Evolutionary conservation across 2,888 invertebrate genomes (phyloP).

Genomic region (Hirtodrosophila histrioides): DNA sequence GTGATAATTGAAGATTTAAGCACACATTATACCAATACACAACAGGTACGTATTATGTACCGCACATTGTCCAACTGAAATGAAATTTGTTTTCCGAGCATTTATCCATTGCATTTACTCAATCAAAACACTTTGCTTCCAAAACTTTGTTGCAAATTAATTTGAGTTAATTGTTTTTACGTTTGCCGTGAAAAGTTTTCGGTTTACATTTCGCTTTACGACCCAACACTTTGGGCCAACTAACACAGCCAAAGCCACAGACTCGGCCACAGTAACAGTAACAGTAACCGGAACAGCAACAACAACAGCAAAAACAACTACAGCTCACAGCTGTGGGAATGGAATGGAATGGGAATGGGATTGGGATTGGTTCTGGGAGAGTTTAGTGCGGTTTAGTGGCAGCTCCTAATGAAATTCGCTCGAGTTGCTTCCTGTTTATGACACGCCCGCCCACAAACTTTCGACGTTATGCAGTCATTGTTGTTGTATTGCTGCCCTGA

Average conservation of each 20-base stretch:
- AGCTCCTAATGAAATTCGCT: constrained; percentile 71
- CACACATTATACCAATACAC: no score
- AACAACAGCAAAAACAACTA: constrained; percentile 18
- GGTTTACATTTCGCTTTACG: constrained; percentile 65
- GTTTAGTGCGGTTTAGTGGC: constrained; percentile 54
- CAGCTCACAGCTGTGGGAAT: not conserved
- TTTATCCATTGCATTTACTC: constrained; percentile 36
- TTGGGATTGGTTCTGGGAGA: constrained; percentile 13
- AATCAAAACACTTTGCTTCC: constrained; percentile 17
- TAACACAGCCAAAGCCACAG: constrained; percentile 4
- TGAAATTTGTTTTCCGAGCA: constrained; percentile 20
- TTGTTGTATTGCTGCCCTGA: constrained; percentile 14
- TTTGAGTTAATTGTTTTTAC: constrained; percentile 73
- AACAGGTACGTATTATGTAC: no score
- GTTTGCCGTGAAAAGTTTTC: constrained; percentile 59
- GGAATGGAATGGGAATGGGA: constrained; percentile 3
- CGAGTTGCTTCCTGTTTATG: constrained; percentile 67
- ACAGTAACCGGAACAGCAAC: no score
- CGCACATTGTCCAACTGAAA: not conserved
- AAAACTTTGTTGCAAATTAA: constrained; percentile 74
- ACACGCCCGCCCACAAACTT: constrained; percentile 56
- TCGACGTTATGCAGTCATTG: constrained; percentile 54
- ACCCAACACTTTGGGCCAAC: constrained; percentile 42
- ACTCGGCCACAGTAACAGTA: no score
- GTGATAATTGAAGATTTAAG: no score